Evolutionary conservation across 2,888 invertebrate species (phyloP).

Genomic region (Hoplodrina ambigua): DNA sequence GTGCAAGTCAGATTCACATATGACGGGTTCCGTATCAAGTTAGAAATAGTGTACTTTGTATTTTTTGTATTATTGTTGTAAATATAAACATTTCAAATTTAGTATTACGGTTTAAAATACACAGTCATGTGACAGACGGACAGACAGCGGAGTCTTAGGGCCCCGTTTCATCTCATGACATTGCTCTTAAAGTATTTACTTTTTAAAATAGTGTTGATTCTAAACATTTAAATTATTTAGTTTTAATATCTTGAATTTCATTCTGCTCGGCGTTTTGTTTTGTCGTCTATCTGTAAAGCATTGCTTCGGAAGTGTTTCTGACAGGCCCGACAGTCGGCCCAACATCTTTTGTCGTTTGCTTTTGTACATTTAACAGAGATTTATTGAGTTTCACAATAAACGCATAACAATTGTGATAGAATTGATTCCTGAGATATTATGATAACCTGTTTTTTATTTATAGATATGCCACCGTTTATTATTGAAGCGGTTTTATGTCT

Average conservation of each 20-base stretch:
- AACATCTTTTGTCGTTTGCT: constrained; percentile 49
- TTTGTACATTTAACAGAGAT: constrained; percentile 52
- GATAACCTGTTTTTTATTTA: neutral
- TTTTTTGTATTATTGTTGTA: too few species aligned
- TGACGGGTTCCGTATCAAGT: too few species aligned
- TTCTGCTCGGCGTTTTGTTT: constrained; percentile 36
- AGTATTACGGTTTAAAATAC: too few species aligned
- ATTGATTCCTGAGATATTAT: constrained; percentile 5
- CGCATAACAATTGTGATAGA: constrained; percentile 26
- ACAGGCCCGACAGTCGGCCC: constrained; percentile 41
- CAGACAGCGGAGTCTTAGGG: too few species aligned
- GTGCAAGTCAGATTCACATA: too few species aligned
- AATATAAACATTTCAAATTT: too few species aligned
- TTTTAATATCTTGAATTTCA: constrained; percentile 18
- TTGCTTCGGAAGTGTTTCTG: constrained; percentile 51
- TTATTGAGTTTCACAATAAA: constrained; percentile 42
- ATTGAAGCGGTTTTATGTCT: neutral
- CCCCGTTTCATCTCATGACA: too few species aligned
- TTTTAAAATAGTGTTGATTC: neutral
- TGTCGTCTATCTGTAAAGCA: constrained; percentile 41
- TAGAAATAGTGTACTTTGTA: too few species aligned
- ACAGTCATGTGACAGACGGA: too few species aligned
- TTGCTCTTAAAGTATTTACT: neutral
- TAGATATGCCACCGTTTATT: too few species aligned
- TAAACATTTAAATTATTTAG: neutral